A percentile compares a stretch with the other conserved stretches of the same genome.
phyloP scores from a whole-genome alignment of 2,113 vertebrate species.

The cattle (Bos taurus) region ARS-UCD2.0 NC_037347.1:6911001-6911500 shows the following conservation, averaged over 20 bases:
- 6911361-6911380: neutral
- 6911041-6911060: constrained; percentile 1
- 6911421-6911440: neutral
- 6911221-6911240: neutral
- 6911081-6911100: neutral
- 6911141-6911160: neutral
- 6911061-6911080: constrained; percentile 20
- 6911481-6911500: neutral
- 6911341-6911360: neutral
- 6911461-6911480: neutral
- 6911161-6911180: neutral
- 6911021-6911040: neutral
- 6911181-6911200: neutral
- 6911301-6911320: neutral
- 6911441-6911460: neutral
- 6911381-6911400: neutral
- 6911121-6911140: neutral
- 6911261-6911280: neutral
- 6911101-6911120: neutral
- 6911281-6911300: neutral
- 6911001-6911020: neutral
- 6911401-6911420: neutral
- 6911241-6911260: neutral
- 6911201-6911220: neutral
- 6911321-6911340: constrained; percentile 37